A percentile compares a stretch with the other conserved stretches of the same genome.
phyloP scores from a whole-genome alignment of 2,113 vertebrate species.

The Plectropomus leopardus region DNA sequence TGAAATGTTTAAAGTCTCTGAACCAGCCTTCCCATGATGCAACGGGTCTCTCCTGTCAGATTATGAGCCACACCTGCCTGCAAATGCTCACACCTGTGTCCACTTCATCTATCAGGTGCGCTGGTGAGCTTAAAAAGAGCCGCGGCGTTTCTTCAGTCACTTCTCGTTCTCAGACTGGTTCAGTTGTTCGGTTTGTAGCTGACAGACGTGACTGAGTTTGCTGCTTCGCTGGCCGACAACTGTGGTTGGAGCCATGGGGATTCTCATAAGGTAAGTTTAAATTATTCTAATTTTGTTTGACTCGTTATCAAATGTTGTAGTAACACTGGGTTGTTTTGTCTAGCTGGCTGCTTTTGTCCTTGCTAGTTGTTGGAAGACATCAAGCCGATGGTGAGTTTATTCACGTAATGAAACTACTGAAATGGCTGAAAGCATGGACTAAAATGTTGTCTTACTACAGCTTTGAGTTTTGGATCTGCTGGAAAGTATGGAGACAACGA shows the following conservation, averaged over 20 bases:
- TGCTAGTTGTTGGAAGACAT: constrained; percentile 15
- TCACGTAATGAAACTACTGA: neutral
- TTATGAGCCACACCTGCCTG: constrained; percentile 13
- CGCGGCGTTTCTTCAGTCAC: neutral
- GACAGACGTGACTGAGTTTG: neutral
- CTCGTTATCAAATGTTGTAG: neutral
- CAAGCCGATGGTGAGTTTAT: constrained; percentile 21
- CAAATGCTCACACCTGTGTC: constrained; percentile 25
- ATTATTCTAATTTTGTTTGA: neutral
- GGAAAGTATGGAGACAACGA: neutral
- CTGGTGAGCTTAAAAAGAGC: neutral
- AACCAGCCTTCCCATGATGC: neutral
- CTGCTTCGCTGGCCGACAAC: neutral
- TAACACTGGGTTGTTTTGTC: neutral
- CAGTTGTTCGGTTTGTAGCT: constrained; percentile 21
- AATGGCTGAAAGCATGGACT: neutral
- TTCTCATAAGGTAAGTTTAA: constrained; percentile 26
- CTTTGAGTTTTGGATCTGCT: neutral
- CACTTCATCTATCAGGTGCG: neutral
- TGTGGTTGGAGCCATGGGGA: constrained; percentile 31
- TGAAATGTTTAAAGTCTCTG: neutral
- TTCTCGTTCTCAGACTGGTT: neutral
- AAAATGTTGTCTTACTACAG: neutral
- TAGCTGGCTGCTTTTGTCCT: constrained; percentile 43
- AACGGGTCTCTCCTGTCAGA: neutral